Percentiles rank a stretch among this genome's conserved stretches.
phyloP scores from a whole-genome alignment of 2,797 vertebrate species.

The Vultur gryphus region DNA sequence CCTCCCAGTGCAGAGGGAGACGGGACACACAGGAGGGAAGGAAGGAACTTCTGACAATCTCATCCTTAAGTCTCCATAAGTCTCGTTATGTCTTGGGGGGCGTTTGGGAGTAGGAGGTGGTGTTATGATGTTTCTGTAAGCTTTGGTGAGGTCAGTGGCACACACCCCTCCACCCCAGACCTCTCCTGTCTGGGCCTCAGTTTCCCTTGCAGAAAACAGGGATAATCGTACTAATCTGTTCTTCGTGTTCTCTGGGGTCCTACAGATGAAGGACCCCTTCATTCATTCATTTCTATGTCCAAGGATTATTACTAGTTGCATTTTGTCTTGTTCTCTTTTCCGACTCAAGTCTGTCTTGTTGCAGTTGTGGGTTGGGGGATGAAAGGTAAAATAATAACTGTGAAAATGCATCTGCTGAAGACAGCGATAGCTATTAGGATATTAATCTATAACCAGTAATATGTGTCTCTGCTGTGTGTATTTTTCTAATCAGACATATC shows the following conservation, averaged over 20 bases:
- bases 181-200: neutral
- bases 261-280: neutral
- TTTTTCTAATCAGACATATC: neutral
- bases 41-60: neutral
- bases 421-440: neutral
- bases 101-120: neutral
- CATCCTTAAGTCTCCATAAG: neutral
- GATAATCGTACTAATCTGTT: neutral
- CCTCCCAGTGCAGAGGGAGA: too few relatives aligned
- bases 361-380: neutral
- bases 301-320: neutral
- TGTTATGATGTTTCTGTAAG: neutral
- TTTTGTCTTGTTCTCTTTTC: neutral
- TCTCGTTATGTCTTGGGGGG: neutral
- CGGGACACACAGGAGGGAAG: neutral
- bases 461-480: accelerated
- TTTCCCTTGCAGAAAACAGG: neutral
- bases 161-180: neutral
- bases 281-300: neutral
- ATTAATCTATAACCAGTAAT: neutral
- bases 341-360: neutral
- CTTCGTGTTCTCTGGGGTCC: neutral
- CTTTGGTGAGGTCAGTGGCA: neutral
- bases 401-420: neutral
- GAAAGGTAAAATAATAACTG: neutral